Base-by-base conservation (phyloP, 2,797 vertebrate genomes). In the Anomalospiza imberbis region DNA sequence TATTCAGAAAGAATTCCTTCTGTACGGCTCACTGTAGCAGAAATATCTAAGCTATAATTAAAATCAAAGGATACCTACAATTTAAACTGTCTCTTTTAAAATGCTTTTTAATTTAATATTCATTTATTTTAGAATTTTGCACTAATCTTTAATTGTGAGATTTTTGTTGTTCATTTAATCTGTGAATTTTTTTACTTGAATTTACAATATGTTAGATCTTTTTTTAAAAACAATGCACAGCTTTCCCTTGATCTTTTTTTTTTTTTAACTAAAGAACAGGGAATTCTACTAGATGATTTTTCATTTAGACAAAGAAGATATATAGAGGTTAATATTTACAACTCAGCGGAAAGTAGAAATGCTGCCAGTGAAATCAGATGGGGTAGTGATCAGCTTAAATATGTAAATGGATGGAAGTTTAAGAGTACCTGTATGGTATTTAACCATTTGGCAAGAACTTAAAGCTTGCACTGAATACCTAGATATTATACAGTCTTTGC, bases 351-450 rank as follows among this genome's bases (percentile, higher is more conserved):
- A 58, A 48, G 8, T 32, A 78, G 25, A 85, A 71, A 67, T 47
- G 1, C 5, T 38, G 22, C 3, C 26, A 63, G 3, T 4, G 7
- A 91, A 87, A 87, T 71, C 18, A 73, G 47, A 44, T 40, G 9
- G 4, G 18, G 19, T 58, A 83, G 74, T 50, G 10, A 66, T 62
- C 47, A 75, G 8, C 9, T 42, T 67, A 48, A 89, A 63, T 77
- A 28, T 0, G 0, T 54, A 77, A 73, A 58, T 44, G 12, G 2
- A 40, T 50, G 19, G 26, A 83, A 60, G 7, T 50, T 70, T 68
- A 71, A 13, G 13, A 25, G 7, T 34, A 51, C 25, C 9, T 54
- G 7, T 26, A 36, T 28, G 42, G 8, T 32, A 32, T 40, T 44
- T 61, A 45, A 73, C 2, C 2, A 36, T 57, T 78, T 85, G 26